Conservation (phyloP, 2,888 invertebrate genomes). For the Tenthredo distinguenda region DNA sequence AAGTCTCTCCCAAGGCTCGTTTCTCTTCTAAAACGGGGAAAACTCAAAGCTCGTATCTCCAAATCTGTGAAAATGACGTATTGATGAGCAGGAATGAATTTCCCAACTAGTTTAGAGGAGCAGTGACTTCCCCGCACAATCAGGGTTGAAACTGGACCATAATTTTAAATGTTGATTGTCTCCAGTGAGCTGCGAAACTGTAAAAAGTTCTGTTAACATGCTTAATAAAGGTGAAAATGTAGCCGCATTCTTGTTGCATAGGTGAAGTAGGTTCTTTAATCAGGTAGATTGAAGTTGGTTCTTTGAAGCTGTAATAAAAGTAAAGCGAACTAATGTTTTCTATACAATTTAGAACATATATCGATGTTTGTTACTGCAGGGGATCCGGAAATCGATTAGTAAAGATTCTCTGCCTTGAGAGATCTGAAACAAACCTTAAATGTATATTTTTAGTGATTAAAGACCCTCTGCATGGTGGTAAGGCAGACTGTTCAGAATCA, state of each 20-base stretch:
- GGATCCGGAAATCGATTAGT: not conserved
- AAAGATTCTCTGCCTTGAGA: not conserved
- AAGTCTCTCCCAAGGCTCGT: not conserved
- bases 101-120: not conserved
- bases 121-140: not conserved
- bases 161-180: not conserved
- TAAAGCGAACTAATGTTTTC: not conserved
- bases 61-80: not conserved
- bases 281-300: not conserved
- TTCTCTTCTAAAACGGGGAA: not conserved
- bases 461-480: not conserved
- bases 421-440: not conserved
- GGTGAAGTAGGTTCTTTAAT: not conserved
- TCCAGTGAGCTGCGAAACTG: not conserved
- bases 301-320: not conserved
- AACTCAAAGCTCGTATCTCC: not conserved
- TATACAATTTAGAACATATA: not conserved
- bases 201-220: not conserved
- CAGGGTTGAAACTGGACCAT: not conserved
- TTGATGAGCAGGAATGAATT: not conserved
- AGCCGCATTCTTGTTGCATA: not conserved
- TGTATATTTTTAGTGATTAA: not conserved
- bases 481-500: not conserved
- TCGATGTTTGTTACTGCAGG: not conserved
- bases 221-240: not conserved